Evolutionary conservation across 2,113 vertebrate genomes (phyloP).

Genomic region (Lycocorax pyrrhopterus): DNA sequence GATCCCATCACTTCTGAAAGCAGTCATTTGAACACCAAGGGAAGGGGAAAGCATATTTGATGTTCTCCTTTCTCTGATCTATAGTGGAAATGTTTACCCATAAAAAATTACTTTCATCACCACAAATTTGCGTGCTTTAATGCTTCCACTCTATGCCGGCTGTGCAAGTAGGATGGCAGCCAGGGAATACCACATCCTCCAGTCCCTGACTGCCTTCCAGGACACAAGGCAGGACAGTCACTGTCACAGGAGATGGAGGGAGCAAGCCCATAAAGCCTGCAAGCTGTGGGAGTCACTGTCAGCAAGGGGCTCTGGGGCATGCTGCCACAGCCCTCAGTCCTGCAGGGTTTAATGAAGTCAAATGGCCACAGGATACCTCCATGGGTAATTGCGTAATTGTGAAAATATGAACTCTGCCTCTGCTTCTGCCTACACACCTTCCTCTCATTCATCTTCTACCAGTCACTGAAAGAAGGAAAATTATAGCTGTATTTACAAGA

Average conservation of each 20-base stretch:
- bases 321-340: background rate
- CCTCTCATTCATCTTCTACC: background rate
- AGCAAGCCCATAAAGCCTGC: background rate
- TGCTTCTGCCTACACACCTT: background rate
- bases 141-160: fast-evolving
- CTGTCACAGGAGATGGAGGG: background rate
- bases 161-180: background rate
- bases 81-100: background rate
- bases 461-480: background rate
- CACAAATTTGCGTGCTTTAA: background rate
- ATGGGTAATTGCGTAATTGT: background rate
- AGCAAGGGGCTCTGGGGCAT: background rate
- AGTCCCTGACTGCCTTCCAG: background rate
- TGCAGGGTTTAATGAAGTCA: background rate
- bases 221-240: background rate
- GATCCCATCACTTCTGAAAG: background rate
- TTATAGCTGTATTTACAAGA: background rate
- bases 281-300: background rate
- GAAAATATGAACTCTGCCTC: background rate
- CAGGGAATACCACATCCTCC: background rate
- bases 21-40: background rate
- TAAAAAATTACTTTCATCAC: background rate
- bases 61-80: background rate
- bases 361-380: background rate
- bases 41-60: background rate